Percentiles rank a stretch among this genome's conserved stretches.
Conservation (phyloP, 2,888 invertebrate species). For the Kryphioiulus occultus region DNA sequence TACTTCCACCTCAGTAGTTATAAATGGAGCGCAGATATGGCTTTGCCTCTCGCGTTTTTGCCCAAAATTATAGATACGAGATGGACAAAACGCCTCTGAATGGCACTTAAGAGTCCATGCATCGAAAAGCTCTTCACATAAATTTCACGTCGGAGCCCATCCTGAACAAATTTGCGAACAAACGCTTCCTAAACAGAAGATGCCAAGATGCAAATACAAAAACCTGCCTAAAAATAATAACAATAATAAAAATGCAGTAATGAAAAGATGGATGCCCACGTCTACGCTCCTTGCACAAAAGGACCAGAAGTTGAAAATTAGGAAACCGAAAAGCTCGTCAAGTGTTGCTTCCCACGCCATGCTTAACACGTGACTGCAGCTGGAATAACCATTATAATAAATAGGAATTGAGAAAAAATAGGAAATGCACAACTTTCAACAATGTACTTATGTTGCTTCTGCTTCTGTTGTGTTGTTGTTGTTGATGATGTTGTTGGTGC, state of each 20-base stretch:
- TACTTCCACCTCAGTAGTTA: not conserved
- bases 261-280: conserved; percentile 18
- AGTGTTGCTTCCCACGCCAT: conserved; percentile 24
- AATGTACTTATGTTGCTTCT: not conserved
- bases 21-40: not conserved
- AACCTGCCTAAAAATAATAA: not conserved
- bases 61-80: not conserved
- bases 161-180: not conserved
- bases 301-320: conserved; percentile 35
- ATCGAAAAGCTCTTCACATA: not conserved
- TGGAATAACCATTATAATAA: not conserved
- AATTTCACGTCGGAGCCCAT: not conserved
- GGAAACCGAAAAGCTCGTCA: not conserved
- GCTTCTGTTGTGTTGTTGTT: not conserved
- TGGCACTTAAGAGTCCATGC: conserved; percentile 31
- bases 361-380: not conserved
- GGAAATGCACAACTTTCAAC: not conserved
- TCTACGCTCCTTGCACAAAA: not conserved
- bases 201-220: not conserved
- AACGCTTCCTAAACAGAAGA: not conserved
- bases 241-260: not conserved
- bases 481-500: not conserved
- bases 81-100: not conserved
- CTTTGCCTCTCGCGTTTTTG: not conserved
- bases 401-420: not conserved